These are phyloP conservation scores for Propithecus coquereli DNA, from an alignment of 2,113 vertebrate genomes.

Conservation along the genomic window DNA sequence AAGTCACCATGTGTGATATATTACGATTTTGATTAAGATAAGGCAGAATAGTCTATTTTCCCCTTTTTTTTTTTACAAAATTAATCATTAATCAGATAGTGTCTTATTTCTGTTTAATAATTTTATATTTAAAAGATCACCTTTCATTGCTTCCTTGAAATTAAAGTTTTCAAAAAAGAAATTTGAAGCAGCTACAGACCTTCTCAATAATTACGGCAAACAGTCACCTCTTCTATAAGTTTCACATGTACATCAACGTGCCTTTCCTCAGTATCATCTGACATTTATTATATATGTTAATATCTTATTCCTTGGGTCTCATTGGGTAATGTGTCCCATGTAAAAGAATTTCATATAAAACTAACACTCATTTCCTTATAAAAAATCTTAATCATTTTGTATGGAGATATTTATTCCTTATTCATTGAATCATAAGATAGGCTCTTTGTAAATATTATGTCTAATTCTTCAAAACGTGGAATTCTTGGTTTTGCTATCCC, in stretches of 20 bases:
- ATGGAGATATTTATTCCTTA: background rate
- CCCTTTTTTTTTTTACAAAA: background rate
- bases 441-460: background rate
- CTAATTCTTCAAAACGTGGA: background rate
- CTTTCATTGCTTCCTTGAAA: background rate
- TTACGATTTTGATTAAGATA: background rate
- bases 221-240: background rate
- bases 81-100: background rate
- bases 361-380: background rate
- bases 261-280: background rate
- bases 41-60: background rate
- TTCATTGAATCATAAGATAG: background rate
- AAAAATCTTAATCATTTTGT: background rate
- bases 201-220: background rate
- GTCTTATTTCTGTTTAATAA: background rate
- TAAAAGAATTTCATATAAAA: background rate
- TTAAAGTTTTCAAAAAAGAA: background rate
- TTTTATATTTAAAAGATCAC: background rate
- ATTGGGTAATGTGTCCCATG: background rate
- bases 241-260: background rate
- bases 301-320: background rate
- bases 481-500: background rate
- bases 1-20: background rate
- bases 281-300: background rate
- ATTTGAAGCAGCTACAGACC: background rate